Percentiles rank a stretch among this genome's conserved stretches.
Conservation (phyloP, 1,140 invertebrate species). For the Schlechtendalia chinensis region DNA sequence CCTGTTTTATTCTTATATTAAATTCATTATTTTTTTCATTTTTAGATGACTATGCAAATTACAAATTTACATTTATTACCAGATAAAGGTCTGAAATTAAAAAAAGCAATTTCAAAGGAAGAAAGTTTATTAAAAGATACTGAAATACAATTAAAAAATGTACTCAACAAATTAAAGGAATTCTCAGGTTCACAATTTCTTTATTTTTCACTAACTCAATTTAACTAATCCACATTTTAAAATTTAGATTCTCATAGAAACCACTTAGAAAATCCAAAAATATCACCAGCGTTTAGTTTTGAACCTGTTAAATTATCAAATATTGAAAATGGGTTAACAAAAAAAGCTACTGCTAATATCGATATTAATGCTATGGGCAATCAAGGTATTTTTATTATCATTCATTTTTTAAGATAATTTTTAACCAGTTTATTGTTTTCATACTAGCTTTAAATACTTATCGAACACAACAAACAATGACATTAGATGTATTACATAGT, state of each 20-base stretch:
- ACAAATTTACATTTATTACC: constrained; percentile 43
- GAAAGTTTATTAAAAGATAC: constrained; percentile 3
- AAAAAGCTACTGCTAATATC: constrained; percentile 39
- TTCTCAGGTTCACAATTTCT: constrained; percentile 10
- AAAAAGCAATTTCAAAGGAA: constrained; percentile 29
- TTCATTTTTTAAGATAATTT: neutral
- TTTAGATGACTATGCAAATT: constrained; percentile 28
- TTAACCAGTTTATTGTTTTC: neutral
- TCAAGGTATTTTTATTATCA: constrained; percentile 42
- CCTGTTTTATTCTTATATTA: neutral
- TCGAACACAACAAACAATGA: constrained; percentile 65
- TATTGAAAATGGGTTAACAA: constrained; percentile 1
- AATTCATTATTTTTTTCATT: neutral
- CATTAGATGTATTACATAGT: constrained; percentile 68
- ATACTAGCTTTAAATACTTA: constrained; percentile 62
- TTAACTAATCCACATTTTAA: neutral
- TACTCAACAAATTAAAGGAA: neutral
- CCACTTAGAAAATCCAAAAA: neutral
- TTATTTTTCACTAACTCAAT: neutral
- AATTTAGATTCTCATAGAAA: too few relatives aligned
- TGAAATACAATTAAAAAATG: constrained; percentile 23
- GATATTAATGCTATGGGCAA: constrained; percentile 43
- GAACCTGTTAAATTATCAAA: neutral
- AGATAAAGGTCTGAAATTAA: constrained; percentile 30
- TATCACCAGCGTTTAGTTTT: neutral